These are phyloP conservation scores for Virgularia gustaviana DNA, from an alignment of 92 coral and sea anemone species.

Conservation along the genomic window DNA sequence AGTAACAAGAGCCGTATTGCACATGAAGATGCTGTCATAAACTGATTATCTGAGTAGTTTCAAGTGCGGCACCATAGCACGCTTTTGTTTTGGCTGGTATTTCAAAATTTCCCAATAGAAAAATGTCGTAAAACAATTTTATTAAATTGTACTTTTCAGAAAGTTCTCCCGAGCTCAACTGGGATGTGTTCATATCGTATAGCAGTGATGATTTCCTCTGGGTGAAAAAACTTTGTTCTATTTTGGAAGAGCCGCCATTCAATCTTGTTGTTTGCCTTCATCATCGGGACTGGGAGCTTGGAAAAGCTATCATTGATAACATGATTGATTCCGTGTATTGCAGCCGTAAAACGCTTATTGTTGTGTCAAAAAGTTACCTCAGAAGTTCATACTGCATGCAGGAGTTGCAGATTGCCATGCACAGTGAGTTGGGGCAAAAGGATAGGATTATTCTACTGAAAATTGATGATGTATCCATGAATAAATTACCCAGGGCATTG, in stretches of 20 bases:
- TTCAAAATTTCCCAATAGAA: no score
- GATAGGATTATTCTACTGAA: constrained; percentile 16
- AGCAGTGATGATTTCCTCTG: constrained; percentile 75
- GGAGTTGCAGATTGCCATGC: constrained; percentile 36
- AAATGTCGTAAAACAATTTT: no score
- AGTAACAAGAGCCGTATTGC: no score
- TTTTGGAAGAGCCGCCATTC: constrained; percentile 25
- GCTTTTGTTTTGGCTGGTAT: no score
- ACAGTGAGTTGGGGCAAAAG: constrained; percentile 12
- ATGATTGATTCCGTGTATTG: constrained; percentile 29
- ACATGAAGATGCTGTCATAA: no score
- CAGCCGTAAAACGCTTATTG: constrained; percentile 16
- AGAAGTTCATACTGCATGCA: constrained; percentile 32
- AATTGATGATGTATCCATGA: constrained; percentile 21
- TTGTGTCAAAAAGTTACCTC: constrained; percentile 17
- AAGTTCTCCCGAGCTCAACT: constrained; percentile 9
- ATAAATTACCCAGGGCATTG: constrained; percentile 8
- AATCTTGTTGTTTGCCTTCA: constrained; percentile 19
- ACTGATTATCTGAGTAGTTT: no score
- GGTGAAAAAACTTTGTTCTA: constrained; percentile 47
- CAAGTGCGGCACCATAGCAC: no score
- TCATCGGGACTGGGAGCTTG: constrained; percentile 38
- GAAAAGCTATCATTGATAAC: constrained; percentile 7
- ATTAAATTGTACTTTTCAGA: neutral
- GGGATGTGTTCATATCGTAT: constrained; percentile 79